These are phyloP conservation scores for Elysia chlorotica DNA, from an alignment of 1,140 invertebrate species.

Conservation along the genomic window DNA sequence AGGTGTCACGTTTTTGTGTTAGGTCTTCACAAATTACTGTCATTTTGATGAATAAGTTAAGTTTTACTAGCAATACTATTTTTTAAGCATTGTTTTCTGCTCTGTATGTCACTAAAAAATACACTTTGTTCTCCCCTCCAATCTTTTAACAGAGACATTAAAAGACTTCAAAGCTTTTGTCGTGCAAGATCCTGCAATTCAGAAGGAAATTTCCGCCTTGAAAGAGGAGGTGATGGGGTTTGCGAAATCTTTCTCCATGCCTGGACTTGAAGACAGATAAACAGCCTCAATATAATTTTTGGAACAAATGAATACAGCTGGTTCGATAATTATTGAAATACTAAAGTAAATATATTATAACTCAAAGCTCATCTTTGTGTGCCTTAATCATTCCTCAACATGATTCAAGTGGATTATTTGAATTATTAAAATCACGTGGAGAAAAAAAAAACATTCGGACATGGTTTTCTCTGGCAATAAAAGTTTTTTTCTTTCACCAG, in stretches of 20 bases:
- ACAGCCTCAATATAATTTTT: too few species aligned
- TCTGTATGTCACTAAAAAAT: neutral
- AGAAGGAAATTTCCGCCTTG: constrained; percentile 71
- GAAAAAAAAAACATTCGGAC: too few species aligned
- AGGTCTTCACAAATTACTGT: neutral
- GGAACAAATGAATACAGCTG: too few species aligned
- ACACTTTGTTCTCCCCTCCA: neutral
- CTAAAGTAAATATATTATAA: too few species aligned
- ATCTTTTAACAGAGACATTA: constrained; percentile 68
- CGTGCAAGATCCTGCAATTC: constrained; percentile 68
- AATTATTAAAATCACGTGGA: too few species aligned
- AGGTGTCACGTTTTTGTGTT: too few species aligned
- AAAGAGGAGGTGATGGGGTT: constrained; percentile 76
- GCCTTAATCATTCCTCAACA: too few species aligned
- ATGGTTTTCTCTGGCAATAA: too few species aligned
- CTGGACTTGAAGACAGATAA: constrained; percentile 67
- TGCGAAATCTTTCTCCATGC: constrained; percentile 78
- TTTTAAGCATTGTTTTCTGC: neutral
- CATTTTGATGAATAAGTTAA: neutral
- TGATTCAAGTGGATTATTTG: too few species aligned
- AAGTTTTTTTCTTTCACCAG: too few species aligned
- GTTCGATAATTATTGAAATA: too few species aligned
- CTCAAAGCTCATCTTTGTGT: too few species aligned
- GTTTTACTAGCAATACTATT: neutral
- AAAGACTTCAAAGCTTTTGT: constrained; percentile 78